phyloP scores from a whole-genome alignment of 1,140 invertebrate genomes.

The Zaprionus vittiger region DNA sequence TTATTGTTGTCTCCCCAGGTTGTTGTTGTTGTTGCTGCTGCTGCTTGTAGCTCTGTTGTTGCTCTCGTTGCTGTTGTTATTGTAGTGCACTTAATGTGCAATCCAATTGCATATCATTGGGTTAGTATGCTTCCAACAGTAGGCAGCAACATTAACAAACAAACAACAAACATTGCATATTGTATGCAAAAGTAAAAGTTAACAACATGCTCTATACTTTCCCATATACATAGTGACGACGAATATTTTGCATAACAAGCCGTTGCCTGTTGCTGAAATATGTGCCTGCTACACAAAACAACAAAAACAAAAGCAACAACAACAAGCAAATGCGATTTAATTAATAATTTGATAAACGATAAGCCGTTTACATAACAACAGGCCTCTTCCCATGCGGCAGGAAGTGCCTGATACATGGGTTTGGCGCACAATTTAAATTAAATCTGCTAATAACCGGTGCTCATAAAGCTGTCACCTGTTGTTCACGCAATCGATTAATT shows the following conservation, averaged over 20 bases:
- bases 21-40: constrained; percentile 3
- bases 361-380: constrained; percentile 36
- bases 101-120: constrained; percentile 41
- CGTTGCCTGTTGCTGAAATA: constrained; percentile 28
- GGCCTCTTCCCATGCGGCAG: constrained; percentile 34
- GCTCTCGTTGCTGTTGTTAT: background rate
- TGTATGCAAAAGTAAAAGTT: constrained; percentile 74
- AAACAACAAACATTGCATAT: constrained; percentile 25
- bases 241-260: constrained; percentile 69
- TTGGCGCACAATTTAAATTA: background rate
- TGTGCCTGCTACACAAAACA: constrained; percentile 17
- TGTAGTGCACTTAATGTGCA: constrained; percentile 5
- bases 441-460: constrained; percentile 12
- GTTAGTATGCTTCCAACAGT: constrained; percentile 48
- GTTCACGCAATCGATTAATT: constrained; percentile 9
- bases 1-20: constrained; percentile 9
- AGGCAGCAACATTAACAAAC: background rate
- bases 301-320: background rate
- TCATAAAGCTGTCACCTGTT: constrained; percentile 4
- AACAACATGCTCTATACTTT: constrained; percentile 50
- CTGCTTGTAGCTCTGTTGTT: background rate
- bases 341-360: constrained; percentile 48
- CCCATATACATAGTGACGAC: constrained; percentile 23
- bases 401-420: constrained; percentile 16
- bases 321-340: constrained; percentile 32